Base-by-base conservation (phyloP, 2,888 invertebrate genomes). In the Drosophila leonis region DNA sequence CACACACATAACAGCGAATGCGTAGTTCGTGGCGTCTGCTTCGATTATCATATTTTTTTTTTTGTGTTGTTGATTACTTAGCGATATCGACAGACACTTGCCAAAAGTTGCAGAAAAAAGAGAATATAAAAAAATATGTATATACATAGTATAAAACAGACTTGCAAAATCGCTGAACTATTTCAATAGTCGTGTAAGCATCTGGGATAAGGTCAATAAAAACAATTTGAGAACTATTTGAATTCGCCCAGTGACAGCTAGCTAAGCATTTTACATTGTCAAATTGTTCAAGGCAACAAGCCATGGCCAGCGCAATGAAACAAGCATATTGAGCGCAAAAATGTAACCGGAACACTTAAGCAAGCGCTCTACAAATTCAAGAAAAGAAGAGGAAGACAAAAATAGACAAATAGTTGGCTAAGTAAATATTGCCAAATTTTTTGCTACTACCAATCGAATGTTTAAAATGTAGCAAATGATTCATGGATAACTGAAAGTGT, bases 1-100 rank as follows among this genome's bases (percentile, higher is more conserved):
- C 33, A 41, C 48, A 18, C 20, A 18, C 37, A 2, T 1, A 12
- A 1, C 13, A 42, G 37, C 13, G 12, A 39, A 24, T 54, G 59
- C 24, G 61, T 65, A 57, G 80, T 66, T 60, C 59, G 39, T 48
- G 66, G 49, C 48, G 46, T 72, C 66, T 73, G 63, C 48, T 37
- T 62, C 56, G 62, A 62, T 75, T 71, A 81, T 81, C 57, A 54
- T 61, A 60, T 57, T 48, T 44, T 55, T 29, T 62, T 52, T 7
- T 42, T 44, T 4, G 4, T 75, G 55, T 55, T 65, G 72, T 77
- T 78, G 73, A 80, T 76, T 71, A 68, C 73, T 73, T 68, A 64
- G 65, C 59, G 62, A 77, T 60, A 66, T 70, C 78, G 41, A 68
- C 55, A 69, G 57, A 68, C 62, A 60, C 49, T 78, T 54, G 67